Evolutionary conservation across 2,113 vertebrate species (phyloP).

Genomic region (Balaeniceps rex): DNA sequence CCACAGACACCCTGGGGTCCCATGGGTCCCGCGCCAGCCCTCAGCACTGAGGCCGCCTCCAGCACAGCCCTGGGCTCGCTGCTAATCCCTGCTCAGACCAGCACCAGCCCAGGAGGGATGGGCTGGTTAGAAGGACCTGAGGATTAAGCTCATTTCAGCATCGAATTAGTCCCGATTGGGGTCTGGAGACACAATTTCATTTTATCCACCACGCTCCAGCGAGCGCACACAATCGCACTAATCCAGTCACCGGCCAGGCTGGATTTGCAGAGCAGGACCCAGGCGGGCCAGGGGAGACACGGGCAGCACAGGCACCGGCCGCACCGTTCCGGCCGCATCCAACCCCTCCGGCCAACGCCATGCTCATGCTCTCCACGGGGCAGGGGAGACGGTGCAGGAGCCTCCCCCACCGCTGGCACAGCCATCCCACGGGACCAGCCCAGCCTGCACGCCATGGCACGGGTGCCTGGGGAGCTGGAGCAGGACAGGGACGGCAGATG

Average conservation of each 20-base stretch:
- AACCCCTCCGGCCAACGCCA: fast-evolving
- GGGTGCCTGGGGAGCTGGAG: too few relatives aligned
- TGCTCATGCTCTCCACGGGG: fast-evolving
- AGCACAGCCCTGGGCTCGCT: neutral
- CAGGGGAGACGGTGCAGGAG: neutral
- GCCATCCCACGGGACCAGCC: neutral
- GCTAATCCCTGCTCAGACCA: constrained; percentile 29
- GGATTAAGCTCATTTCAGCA: constrained; percentile 20
- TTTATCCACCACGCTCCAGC: neutral
- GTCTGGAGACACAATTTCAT: constrained; percentile 37
- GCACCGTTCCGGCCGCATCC: neutral
- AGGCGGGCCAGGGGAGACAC: neutral
- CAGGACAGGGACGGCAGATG: neutral
- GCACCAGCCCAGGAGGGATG: neutral
- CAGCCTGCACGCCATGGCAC: neutral
- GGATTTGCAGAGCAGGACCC: constrained; percentile 20
- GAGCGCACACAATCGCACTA: neutral
- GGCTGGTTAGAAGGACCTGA: neutral
- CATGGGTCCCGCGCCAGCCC: neutral
- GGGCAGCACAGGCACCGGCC: neutral
- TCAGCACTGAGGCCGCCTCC: neutral
- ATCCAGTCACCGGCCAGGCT: neutral
- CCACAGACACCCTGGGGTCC: neutral
- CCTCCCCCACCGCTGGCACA: neutral
- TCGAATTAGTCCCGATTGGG: constrained; percentile 19